Percentiles rank a stretch among this genome's conserved stretches.
phyloP scores from a whole-genome alignment of 2,888 invertebrate species.

The Mayetiola destructor region DNA sequence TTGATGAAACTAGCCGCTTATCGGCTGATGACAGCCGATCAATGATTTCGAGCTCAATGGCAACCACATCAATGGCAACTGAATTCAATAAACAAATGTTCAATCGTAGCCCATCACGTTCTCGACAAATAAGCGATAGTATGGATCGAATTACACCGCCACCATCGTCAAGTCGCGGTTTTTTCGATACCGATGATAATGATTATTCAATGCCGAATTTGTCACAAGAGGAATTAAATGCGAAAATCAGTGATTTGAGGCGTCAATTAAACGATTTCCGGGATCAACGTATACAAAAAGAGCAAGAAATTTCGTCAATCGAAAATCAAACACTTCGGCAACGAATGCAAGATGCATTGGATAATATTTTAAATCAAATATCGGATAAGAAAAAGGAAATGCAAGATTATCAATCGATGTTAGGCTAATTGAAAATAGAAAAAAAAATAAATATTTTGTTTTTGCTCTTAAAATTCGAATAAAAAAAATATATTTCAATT shows the following conservation, averaged over 20 bases:
- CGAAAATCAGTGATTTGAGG: slow-evolving; percentile 55
- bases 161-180: background rate
- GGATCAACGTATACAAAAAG: slow-evolving; percentile 59
- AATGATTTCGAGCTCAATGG: slow-evolving; percentile 52
- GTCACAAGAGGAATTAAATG: slow-evolving; percentile 40
- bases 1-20: slow-evolving; percentile 59
- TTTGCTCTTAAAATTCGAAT: background rate
- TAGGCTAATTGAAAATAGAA: too few relatives aligned
- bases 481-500: background rate
- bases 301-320: slow-evolving; percentile 68
- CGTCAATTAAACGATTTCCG: slow-evolving; percentile 62
- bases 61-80: slow-evolving; percentile 24
- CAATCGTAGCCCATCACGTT: slow-evolving; percentile 20
- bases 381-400: slow-evolving; percentile 60
- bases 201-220: slow-evolving; percentile 20
- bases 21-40: slow-evolving; percentile 59
- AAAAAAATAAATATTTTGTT: too few relatives aligned
- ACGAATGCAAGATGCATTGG: slow-evolving; percentile 67
- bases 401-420: slow-evolving; percentile 20
- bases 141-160: background rate
- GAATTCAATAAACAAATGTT: slow-evolving; percentile 33
- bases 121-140: background rate
- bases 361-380: slow-evolving; percentile 64
- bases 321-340: slow-evolving; percentile 71
- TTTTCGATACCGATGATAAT: slow-evolving; percentile 8